Conservation (phyloP, 2,797 vertebrate species). For the Periparus ater region DNA sequence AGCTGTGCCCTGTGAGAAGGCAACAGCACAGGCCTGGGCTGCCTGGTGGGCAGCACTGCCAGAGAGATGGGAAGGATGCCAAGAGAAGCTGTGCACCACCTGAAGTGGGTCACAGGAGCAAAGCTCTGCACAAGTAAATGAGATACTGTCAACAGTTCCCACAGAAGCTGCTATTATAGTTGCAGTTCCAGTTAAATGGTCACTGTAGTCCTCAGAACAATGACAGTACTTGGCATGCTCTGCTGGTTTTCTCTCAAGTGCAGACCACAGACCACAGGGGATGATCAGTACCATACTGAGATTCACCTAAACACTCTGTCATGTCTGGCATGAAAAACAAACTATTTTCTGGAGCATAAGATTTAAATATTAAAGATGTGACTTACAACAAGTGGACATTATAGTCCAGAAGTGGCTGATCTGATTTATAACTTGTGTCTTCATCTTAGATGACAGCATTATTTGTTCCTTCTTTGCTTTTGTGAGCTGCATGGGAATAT, state of each 20-base stretch:
- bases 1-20: not conserved
- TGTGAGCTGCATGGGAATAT: not conserved
- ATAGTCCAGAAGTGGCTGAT: not conserved
- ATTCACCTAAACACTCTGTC: not conserved
- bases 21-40: not conserved
- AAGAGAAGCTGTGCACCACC: not conserved
- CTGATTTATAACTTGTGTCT: not conserved
- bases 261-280: not conserved
- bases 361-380: constrained; percentile 2
- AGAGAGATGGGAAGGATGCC: not conserved
- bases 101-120: not conserved
- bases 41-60: not conserved
- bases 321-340: not conserved
- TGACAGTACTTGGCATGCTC: not conserved
- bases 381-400: not conserved
- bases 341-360: not conserved
- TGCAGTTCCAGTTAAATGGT: not conserved
- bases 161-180: rapidly evolving
- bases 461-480: not conserved
- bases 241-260: not conserved
- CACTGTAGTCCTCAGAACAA: not conserved
- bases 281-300: not conserved
- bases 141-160: not conserved
- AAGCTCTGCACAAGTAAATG: not conserved
- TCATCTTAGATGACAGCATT: not conserved